Conservation (phyloP, 2,113 vertebrate genomes). For the Pagrus major region DNA sequence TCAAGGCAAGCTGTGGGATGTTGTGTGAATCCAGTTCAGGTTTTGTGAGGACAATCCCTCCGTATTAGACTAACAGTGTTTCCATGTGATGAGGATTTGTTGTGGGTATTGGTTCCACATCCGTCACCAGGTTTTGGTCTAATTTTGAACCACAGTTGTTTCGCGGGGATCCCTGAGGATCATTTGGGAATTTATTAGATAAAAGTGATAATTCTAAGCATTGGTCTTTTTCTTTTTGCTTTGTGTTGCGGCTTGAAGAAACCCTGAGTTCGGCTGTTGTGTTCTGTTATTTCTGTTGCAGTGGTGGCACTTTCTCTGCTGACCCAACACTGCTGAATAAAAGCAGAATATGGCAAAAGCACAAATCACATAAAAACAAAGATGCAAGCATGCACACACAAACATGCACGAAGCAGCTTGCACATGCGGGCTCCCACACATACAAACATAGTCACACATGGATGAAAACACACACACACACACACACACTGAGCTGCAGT, state of each 20-base stretch:
- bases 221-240: not conserved
- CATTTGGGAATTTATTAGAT: constrained; percentile 13
- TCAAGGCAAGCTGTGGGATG: constrained; percentile 11
- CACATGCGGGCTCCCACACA: constrained; percentile 29
- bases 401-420: constrained; percentile 25
- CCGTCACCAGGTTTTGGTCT: constrained; percentile 17
- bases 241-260: constrained; percentile 13
- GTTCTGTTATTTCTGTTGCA: constrained; percentile 1
- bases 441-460: constrained; percentile 33
- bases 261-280: not conserved
- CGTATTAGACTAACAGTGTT: not conserved
- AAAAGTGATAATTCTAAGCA: constrained; percentile 24
- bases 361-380: constrained; percentile 46
- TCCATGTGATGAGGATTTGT: constrained; percentile 7
- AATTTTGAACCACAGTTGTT: constrained; percentile 13
- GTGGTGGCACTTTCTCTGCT: constrained; percentile 8
- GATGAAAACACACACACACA: constrained; percentile 24
- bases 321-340: constrained; percentile 20
- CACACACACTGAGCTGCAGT: constrained; percentile 60
- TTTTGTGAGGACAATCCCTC: constrained; percentile 27
- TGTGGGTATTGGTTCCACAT: constrained; percentile 34
- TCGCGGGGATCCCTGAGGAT: not conserved
- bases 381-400: constrained; percentile 41
- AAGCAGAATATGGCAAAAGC: constrained; percentile 48
- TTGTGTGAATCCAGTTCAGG: constrained; percentile 13